Evolutionary conservation across 2,797 vertebrate species (phyloP).

Genomic region (Adelosebastes latens): DNA sequence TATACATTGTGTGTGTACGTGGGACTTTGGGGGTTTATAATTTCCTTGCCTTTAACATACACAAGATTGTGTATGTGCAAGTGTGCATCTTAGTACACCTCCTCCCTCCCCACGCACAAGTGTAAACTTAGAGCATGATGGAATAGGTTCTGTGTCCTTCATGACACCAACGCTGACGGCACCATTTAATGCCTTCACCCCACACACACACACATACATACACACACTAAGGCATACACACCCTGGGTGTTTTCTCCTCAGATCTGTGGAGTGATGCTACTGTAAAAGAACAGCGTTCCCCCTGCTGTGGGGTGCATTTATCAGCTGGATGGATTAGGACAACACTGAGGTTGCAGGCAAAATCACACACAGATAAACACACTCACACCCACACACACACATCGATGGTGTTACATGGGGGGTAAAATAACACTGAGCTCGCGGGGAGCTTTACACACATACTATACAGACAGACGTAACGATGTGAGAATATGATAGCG

Average conservation of each 20-base stretch:
- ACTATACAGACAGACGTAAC: neutral
- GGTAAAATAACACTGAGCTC: constrained; percentile 16
- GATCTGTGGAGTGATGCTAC: constrained; percentile 31
- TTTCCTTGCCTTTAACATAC: neutral
- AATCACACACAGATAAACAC: constrained; percentile 19
- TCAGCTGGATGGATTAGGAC: constrained; percentile 44
- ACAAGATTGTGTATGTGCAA: neutral
- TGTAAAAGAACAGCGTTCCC: constrained; percentile 31
- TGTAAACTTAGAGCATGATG: constrained; percentile 35
- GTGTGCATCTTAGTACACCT: neutral
- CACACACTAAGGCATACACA: neutral
- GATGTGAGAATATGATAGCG: neutral
- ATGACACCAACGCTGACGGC: constrained; percentile 24
- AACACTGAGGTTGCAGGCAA: constrained; percentile 14
- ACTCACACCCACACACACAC: neutral
- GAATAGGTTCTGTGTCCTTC: constrained; percentile 42
- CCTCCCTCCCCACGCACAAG: neutral
- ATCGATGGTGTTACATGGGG: neutral
- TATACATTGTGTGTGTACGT: neutral
- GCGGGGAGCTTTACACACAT: neutral
- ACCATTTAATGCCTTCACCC: constrained; percentile 8
- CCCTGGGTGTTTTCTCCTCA: constrained; percentile 18
- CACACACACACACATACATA: neutral
- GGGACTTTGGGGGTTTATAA: neutral
- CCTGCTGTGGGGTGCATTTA: constrained; percentile 34